A percentile compares a stretch with the other conserved stretches of the same genome.
phyloP scores from a whole-genome alignment of 2,888 invertebrate genomes.

The Alviniconcha strummeri region DNA sequence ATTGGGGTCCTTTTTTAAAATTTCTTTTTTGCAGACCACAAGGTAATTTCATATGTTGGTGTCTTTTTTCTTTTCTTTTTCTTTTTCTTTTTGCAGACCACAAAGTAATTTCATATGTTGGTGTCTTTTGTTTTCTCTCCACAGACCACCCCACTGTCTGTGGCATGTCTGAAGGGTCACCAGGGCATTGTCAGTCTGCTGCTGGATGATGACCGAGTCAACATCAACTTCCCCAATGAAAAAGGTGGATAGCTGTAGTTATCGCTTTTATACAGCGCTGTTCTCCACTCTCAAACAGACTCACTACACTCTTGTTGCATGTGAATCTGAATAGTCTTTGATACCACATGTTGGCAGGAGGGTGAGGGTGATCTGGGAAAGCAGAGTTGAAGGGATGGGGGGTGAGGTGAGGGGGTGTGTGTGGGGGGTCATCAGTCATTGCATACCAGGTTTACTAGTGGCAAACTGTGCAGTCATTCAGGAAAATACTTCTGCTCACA shows the following conservation, averaged over 20 bases:
- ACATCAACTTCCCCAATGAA: conserved; percentile 69
- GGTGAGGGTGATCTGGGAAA: background rate
- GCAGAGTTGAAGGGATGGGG: background rate
- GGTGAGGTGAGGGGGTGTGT: background rate
- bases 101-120: too few species aligned
- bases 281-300: too few species aligned
- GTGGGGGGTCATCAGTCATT: background rate
- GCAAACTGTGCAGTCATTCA: too few species aligned
- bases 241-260: conserved; percentile 53
- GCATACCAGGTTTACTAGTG: too few species aligned
- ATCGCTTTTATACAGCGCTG: too few species aligned
- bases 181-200: conserved; percentile 72
- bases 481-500: too few species aligned
- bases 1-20: too few species aligned
- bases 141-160: conserved; percentile 73
- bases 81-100: background rate
- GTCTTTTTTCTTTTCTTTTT: background rate
- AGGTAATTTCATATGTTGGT: background rate
- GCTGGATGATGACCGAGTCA: conserved; percentile 68
- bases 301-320: too few species aligned
- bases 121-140: conserved; percentile 22
- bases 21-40: too few species aligned
- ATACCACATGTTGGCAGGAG: too few species aligned
- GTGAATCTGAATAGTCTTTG: too few species aligned
- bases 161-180: conserved; percentile 75